phyloP scores from a whole-genome alignment of 2,888 invertebrate genomes.

The Euzophera pinguis region DNA sequence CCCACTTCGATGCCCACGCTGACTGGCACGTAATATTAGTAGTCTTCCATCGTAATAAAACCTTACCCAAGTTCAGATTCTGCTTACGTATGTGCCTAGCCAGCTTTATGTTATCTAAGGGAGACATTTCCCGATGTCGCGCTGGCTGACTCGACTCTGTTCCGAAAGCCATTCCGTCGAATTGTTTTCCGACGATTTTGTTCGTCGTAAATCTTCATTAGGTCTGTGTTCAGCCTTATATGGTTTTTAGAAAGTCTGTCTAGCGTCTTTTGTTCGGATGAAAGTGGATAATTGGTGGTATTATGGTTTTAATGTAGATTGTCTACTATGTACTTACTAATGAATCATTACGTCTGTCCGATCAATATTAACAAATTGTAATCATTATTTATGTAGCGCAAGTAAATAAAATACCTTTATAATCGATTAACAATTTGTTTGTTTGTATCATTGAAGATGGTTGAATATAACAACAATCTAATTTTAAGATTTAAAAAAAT shows the following conservation, averaged over 20 bases:
- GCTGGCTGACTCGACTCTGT: constrained; percentile 26
- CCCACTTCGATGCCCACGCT: neutral
- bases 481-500: too few relatives aligned
- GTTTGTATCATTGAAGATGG: too few relatives aligned
- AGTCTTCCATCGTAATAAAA: constrained; percentile 11
- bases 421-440: too few relatives aligned
- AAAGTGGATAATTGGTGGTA: constrained; percentile 3
- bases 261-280: constrained; percentile 6
- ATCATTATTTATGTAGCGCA: too few relatives aligned
- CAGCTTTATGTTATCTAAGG: constrained; percentile 25
- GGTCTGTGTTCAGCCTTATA: constrained; percentile 9
- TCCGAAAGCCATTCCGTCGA: constrained; percentile 33
- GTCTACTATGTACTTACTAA: neutral
- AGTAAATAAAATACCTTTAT: too few relatives aligned
- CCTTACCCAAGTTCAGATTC: constrained; percentile 29
- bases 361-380: too few relatives aligned
- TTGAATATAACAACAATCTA: too few relatives aligned
- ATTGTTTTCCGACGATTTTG: constrained; percentile 38
- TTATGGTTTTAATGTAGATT: neutral
- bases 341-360: neutral
- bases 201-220: constrained; percentile 26
- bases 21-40: constrained; percentile 13
- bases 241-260: constrained; percentile 6
- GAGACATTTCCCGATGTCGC: constrained; percentile 23
- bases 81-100: constrained; percentile 33